These are phyloP conservation scores for Pammene aurita DNA, from an alignment of 2,888 invertebrate genomes.

Conservation along the genomic window DNA sequence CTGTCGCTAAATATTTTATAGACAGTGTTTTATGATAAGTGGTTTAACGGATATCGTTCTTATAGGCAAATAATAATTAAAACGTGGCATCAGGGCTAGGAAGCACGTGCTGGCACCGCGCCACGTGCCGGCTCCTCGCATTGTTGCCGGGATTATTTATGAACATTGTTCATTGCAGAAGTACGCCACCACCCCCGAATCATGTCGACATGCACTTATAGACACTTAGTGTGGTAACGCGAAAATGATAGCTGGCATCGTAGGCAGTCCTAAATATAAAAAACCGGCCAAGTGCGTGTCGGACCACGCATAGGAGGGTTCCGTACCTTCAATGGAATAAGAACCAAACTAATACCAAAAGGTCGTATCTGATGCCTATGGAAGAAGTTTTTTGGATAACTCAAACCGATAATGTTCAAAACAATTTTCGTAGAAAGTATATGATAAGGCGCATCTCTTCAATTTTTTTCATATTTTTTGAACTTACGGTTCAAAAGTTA, in stretches of 20 bases:
- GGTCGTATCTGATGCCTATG: too few species aligned
- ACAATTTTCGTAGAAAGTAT: too few species aligned
- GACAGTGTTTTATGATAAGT: constrained; percentile 24
- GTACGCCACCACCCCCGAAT: constrained; percentile 59
- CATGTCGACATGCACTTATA: constrained; percentile 64
- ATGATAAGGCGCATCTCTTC: too few species aligned
- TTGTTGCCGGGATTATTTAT: constrained; percentile 77
- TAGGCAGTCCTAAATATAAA: background rate
- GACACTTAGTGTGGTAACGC: constrained; percentile 53
- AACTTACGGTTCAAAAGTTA: too few species aligned
- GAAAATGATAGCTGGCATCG: constrained; percentile 4
- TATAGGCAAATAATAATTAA: constrained; percentile 71
- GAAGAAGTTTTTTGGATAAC: too few species aligned
- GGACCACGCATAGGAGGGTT: too few species aligned
- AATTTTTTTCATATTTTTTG: too few species aligned
- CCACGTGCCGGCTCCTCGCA: constrained; percentile 59
- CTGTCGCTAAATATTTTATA: background rate
- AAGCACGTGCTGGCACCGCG: constrained; percentile 55
- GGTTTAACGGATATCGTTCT: constrained; percentile 49
- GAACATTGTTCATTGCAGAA: constrained; percentile 71
- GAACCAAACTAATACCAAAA: too few species aligned
- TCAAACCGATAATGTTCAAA: too few species aligned
- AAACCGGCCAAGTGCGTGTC: too few species aligned
- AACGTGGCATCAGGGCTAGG: constrained; percentile 60
- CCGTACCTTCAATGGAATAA: too few species aligned